Conservation (phyloP, 2,888 invertebrate genomes). For the Conistra vaccinii region DNA sequence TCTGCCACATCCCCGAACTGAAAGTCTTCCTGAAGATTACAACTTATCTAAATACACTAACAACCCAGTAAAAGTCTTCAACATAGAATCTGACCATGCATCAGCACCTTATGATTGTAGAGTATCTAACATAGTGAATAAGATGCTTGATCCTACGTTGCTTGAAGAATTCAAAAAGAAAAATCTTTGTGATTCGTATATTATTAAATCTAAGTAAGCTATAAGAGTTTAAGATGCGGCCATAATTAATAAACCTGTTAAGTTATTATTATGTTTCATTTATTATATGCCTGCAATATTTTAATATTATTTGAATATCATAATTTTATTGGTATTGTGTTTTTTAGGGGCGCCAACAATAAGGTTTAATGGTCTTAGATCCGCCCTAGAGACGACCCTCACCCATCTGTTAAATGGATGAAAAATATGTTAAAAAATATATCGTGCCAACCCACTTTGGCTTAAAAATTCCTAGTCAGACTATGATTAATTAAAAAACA, state of each 20-base stretch:
- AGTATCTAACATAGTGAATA: constrained; percentile 77
- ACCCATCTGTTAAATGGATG: no score
- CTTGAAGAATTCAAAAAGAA: constrained; percentile 71
- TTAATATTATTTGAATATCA: not conserved
- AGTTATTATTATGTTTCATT: not conserved
- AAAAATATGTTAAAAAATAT: no score
- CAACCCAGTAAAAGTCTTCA: constrained; percentile 71
- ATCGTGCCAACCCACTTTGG: no score
- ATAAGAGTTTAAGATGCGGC: constrained; percentile 45
- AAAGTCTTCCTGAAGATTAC: constrained; percentile 71
- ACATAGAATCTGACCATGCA: constrained; percentile 70
- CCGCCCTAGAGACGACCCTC: no score
- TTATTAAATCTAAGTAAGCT: constrained; percentile 31
- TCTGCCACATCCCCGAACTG: constrained; percentile 61
- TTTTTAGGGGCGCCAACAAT: no score
- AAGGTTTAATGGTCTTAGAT: no score
- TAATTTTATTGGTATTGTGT: not conserved
- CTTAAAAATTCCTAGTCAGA: no score
- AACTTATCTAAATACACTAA: constrained; percentile 74
- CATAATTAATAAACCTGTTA: constrained; percentile 38
- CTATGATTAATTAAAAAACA: no score
- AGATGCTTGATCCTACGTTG: constrained; percentile 65
- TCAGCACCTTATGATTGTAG: constrained; percentile 70
- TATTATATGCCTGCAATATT: not conserved
- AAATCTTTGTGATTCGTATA: constrained; percentile 71